Percentiles rank a stretch among this genome's conserved stretches.
phyloP scores from a whole-genome alignment of 2,888 invertebrate species.

The Eristalis pertinax region DNA sequence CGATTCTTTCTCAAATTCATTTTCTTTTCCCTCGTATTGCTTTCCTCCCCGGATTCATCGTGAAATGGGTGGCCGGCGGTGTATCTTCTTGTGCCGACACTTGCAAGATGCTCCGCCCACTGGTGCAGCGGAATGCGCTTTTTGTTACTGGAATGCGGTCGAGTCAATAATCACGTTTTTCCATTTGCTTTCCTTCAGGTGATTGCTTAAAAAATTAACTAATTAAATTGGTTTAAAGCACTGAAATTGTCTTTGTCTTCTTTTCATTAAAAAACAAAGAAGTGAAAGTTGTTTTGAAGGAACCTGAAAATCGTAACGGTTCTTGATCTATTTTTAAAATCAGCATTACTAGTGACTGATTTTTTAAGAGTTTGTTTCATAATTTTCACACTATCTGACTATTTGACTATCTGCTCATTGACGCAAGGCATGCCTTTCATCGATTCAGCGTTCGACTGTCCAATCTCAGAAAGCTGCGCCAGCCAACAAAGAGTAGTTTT shows the following conservation, averaged over 20 bases:
- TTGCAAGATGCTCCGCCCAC: no score
- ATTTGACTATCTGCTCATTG: no score
- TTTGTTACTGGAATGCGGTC: not conserved
- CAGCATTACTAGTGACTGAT: no score
- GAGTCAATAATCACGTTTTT: not conserved
- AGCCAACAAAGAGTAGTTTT: no score
- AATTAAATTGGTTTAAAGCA: slow-evolving; percentile 47
- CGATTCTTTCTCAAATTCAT: slow-evolving; percentile 16
- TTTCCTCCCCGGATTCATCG: not conserved
- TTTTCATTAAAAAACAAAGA: not conserved
- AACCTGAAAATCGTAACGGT: not conserved
- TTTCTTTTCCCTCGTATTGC: slow-evolving; percentile 8
- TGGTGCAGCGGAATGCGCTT: not conserved
- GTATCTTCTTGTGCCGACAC: not conserved
- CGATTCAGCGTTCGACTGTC: no score
- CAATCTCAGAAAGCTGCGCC: no score
- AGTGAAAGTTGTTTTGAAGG: not conserved
- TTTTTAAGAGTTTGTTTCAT: no score
- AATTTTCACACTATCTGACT: no score
- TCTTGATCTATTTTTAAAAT: not conserved
- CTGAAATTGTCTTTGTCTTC: slow-evolving; percentile 3
- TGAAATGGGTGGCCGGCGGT: not conserved
- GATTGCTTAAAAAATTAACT: slow-evolving; percentile 40
- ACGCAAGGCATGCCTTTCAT: no score
- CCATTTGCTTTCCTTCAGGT: slow-evolving; percentile 4